Percentiles rank a stretch among this genome's conserved stretches.
These are phyloP conservation scores for Laupala kohalensis DNA, from an alignment of 1,140 invertebrate species.

Conservation along the genomic window DNA sequence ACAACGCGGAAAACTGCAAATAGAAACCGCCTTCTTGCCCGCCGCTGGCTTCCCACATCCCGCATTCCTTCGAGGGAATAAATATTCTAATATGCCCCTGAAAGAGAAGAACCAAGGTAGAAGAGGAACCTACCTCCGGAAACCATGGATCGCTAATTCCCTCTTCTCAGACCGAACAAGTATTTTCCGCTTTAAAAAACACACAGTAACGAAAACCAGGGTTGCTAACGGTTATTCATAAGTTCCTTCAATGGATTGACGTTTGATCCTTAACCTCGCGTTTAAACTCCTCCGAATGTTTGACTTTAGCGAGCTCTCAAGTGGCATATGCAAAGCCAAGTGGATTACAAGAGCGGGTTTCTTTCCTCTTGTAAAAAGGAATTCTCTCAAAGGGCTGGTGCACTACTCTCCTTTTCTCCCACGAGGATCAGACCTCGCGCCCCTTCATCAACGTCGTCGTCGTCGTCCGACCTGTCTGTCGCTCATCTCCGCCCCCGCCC, in stretches of 20 bases:
- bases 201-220: constrained; percentile 10
- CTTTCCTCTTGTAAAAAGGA: constrained; percentile 14
- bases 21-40: constrained; percentile 7
- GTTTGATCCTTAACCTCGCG: constrained; percentile 16
- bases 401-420: constrained; percentile 9
- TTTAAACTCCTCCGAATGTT: constrained; percentile 16
- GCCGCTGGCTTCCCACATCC: neutral
- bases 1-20: constrained; percentile 10
- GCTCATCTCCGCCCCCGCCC: neutral
- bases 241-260: constrained; percentile 17
- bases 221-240: constrained; percentile 13
- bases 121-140: neutral
- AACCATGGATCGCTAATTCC: constrained; percentile 10
- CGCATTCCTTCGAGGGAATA: constrained; percentile 3
- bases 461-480: neutral
- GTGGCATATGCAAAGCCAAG: constrained; percentile 18
- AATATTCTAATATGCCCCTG: constrained; percentile 8
- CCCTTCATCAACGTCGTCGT: neutral
- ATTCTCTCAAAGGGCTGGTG: constrained; percentile 13
- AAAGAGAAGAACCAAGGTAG: constrained; percentile 5
- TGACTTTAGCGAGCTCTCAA: constrained; percentile 16
- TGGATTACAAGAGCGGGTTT: constrained; percentile 14
- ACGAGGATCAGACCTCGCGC: neutral
- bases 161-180: constrained; percentile 5
- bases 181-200: constrained; percentile 12